Percentiles rank a stretch among this genome's conserved stretches.
Conservation (phyloP, 2,888 invertebrate genomes). For the Microchrysa polita region DNA sequence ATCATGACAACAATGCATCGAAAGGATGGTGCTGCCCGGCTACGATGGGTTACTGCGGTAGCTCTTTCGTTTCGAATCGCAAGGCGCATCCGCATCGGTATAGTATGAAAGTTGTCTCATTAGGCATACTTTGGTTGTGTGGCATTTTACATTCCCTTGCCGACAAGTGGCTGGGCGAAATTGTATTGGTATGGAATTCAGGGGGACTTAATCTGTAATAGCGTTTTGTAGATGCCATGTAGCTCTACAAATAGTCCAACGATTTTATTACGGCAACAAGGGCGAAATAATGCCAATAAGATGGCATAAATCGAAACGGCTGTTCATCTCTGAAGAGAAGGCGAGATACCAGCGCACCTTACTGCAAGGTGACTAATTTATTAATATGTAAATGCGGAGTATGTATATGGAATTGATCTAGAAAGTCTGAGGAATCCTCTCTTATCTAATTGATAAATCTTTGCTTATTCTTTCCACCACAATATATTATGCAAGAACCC, state of each 20-base stretch:
- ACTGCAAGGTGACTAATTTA: constrained; percentile 21
- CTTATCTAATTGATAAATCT: too few relatives aligned
- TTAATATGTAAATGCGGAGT: constrained; percentile 15
- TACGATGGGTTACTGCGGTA: background rate
- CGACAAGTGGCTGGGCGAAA: constrained; percentile 19
- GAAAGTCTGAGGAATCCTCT: too few relatives aligned
- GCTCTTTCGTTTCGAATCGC: background rate
- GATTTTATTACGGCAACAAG: constrained; percentile 13
- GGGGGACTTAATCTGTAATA: too few relatives aligned
- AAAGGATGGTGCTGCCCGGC: constrained; percentile 2
- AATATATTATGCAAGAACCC: too few relatives aligned
- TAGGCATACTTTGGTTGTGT: constrained; percentile 42
- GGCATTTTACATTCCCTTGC: constrained; percentile 36
- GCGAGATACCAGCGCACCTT: background rate
- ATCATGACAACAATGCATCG: constrained; percentile 31
- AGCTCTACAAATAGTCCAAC: constrained; percentile 29
- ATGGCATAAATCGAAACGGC: constrained; percentile 22
- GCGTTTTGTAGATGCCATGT: constrained; percentile 16
- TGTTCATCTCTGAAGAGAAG: background rate
- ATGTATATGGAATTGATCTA: too few relatives aligned
- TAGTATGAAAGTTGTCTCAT: constrained; percentile 41
- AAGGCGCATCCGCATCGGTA: background rate
- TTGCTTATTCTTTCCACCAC: too few relatives aligned
- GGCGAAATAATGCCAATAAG: constrained; percentile 24
- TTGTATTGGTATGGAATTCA: constrained; percentile 20